These are phyloP conservation scores for Gallinago paraguaiae DNA, from an alignment of 2,113 vertebrate genomes.

Conservation along the genomic window DNA sequence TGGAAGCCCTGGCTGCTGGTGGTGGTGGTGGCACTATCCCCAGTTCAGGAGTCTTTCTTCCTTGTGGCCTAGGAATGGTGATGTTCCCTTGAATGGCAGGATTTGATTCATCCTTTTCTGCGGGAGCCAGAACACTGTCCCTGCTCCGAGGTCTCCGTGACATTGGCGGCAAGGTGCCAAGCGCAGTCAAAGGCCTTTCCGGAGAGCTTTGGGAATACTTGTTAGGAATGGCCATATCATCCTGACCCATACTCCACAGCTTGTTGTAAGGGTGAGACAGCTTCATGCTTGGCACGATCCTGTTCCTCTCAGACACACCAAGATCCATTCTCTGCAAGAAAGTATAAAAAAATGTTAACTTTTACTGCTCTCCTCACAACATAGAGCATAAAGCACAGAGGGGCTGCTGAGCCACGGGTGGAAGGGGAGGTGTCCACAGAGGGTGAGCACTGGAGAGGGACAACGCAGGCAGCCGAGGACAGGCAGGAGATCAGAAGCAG, in stretches of 20 bases:
- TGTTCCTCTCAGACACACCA: slow-evolving; percentile 74
- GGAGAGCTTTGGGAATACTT: slow-evolving; percentile 71
- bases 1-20: slow-evolving; percentile 76
- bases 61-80: slow-evolving; percentile 92
- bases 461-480: rapidly evolving
- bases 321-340: slow-evolving; percentile 87
- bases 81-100: slow-evolving; percentile 76
- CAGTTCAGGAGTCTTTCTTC: slow-evolving; percentile 89
- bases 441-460: not conserved
- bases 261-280: slow-evolving; percentile 86
- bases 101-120: slow-evolving; percentile 57
- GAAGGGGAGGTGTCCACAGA: not conserved
- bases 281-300: slow-evolving; percentile 81
- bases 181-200: slow-evolving; percentile 67
- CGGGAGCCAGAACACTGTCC: slow-evolving; percentile 47
- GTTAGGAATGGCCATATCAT: slow-evolving; percentile 77
- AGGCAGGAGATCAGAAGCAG: not conserved
- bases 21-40: slow-evolving; percentile 85
- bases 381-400: not conserved
- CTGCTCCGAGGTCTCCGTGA: slow-evolving; percentile 57
- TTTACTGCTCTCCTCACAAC: not conserved
- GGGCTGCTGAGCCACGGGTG: not conserved
- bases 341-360: not conserved
- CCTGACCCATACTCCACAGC: slow-evolving; percentile 83
- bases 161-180: slow-evolving; percentile 46